Base-by-base conservation (phyloP, 2,113 vertebrate species). In the Crotalus viridis region DNA sequence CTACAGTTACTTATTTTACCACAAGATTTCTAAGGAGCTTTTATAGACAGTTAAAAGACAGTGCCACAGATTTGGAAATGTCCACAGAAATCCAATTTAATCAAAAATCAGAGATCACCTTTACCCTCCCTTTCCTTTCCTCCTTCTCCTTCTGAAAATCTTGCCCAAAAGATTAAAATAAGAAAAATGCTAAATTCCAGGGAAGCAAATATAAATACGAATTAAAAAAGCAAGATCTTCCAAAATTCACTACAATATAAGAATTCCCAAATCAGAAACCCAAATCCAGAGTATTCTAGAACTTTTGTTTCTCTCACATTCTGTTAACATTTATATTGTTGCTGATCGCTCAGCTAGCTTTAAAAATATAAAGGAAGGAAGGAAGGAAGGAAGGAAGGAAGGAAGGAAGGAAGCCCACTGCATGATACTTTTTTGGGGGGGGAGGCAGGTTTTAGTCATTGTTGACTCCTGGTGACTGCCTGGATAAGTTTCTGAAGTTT, bases 21-120 rank as follows among this genome's bases (percentile, higher is more conserved):
- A 61, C 57, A 89, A 61, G 12, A 64, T 89, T 89, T 64, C 24
- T 57, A 89, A 59, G 89, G 89, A 89, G 64, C 89, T 89, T 61
- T 61, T 57, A 89, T 59, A 59, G 17, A 88, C 26, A 56, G 8
- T 33, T 59, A 33, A 22, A 56, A 24, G 12, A 39, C 26, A 59
- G 57, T 46, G 21, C 56, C 88, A 43, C 88, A 89, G 56, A 89
- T 59, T 46, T 59, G 21, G 56, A 55, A 89, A 89, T 39, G 4
- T 26, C 12, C 33, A 46, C 28, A 89, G 46, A 89, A 59, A n/a
- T 59, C 33, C 33, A 59, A 89, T 61, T 61, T 8, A 61, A 61
- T 61, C 59, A 24, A 61, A 26, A 61, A 61, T 26, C 59, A 26
- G 24, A 24, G 8, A 61, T 61, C 24, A 61, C 24, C 59, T 19